Conservation (phyloP, 2,888 invertebrate genomes). For the Gryllus longicercus region DNA sequence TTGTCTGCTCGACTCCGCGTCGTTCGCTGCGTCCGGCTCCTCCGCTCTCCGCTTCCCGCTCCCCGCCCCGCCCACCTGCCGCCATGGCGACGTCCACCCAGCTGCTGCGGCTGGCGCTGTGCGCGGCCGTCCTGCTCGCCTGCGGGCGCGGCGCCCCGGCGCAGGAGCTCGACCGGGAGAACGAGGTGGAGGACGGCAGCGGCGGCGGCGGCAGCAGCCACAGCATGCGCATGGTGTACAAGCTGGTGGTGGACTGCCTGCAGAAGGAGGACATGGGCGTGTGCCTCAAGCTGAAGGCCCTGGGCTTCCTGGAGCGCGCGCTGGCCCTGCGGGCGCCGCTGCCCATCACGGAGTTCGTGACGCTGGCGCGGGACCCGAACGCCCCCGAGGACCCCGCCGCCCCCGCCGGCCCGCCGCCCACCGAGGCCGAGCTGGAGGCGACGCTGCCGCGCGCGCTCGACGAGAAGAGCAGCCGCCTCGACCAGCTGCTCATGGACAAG, state of each 20-base stretch:
- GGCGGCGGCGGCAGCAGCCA: slow-evolving; percentile 21
- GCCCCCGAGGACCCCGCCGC: slow-evolving; percentile 18
- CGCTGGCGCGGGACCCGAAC: slow-evolving; percentile 31
- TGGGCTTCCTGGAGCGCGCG: slow-evolving; percentile 34
- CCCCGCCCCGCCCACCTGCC: no score
- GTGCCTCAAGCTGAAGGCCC: slow-evolving; percentile 37
- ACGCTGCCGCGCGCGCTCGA: slow-evolving; percentile 32
- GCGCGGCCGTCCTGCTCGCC: not conserved
- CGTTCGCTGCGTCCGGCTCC: no score
- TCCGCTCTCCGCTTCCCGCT: no score
- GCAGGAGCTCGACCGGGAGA: slow-evolving; percentile 1
- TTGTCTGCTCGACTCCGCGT: no score
- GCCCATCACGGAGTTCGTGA: slow-evolving; percentile 33
- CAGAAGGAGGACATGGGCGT: slow-evolving; percentile 26
- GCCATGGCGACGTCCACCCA: no score
- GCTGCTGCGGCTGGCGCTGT: not conserved
- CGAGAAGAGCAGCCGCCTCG: slow-evolving; percentile 35
- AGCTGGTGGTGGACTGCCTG: slow-evolving; percentile 26
- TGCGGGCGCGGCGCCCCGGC: not conserved
- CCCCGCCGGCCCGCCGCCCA: not conserved
- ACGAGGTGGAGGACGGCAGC: slow-evolving; percentile 28
- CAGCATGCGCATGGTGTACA: slow-evolving; percentile 26
- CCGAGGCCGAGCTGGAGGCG: slow-evolving; percentile 34
- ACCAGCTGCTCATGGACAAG: slow-evolving; percentile 46
- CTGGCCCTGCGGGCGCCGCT: slow-evolving; percentile 26